These are phyloP conservation scores for Sebastes fasciatus DNA, from an alignment of 2,113 vertebrate species.

Conservation along the genomic window DNA sequence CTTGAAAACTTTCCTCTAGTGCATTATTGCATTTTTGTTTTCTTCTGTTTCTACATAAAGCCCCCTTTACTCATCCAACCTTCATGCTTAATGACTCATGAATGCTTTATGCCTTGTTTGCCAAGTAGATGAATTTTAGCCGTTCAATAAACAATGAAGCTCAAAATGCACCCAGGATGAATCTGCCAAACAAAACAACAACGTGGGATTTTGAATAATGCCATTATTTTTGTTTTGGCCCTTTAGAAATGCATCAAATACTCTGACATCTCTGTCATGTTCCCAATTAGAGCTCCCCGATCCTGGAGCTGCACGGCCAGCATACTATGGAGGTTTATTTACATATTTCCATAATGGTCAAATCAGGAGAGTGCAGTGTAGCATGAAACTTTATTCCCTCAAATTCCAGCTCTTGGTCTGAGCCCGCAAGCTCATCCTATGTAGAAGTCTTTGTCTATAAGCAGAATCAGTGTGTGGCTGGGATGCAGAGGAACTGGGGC, in stretches of 20 bases:
- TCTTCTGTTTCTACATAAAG: slow-evolving; percentile 10
- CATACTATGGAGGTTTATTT: slow-evolving; percentile 52
- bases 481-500: slow-evolving; percentile 68
- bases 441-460: slow-evolving; percentile 70
- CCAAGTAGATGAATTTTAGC: slow-evolving; percentile 50
- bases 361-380: slow-evolving; percentile 56
- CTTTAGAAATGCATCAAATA: slow-evolving; percentile 36
- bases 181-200: slow-evolving; percentile 35
- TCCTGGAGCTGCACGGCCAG: slow-evolving; percentile 21
- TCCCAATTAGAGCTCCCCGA: slow-evolving; percentile 56
- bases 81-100: slow-evolving; percentile 51
- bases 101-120: slow-evolving; percentile 60
- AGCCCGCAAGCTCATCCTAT: slow-evolving; percentile 59
- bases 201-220: slow-evolving; percentile 24
- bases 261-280: slow-evolving; percentile 38
- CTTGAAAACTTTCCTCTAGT: not conserved
- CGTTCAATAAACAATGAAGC: slow-evolving; percentile 64
- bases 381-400: slow-evolving; percentile 58
- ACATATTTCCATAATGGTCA: slow-evolving; percentile 68
- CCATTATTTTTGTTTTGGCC: slow-evolving; percentile 52
- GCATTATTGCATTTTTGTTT: not conserved
- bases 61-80: slow-evolving; percentile 15
- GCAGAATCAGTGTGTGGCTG: slow-evolving; percentile 49
- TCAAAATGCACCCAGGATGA: slow-evolving; percentile 45
- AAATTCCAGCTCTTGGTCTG: slow-evolving; percentile 46